Percentiles rank a stretch among this genome's conserved stretches.
Conservation (phyloP, 2,797 vertebrate species). For the Glyptemys insculpta region DNA sequence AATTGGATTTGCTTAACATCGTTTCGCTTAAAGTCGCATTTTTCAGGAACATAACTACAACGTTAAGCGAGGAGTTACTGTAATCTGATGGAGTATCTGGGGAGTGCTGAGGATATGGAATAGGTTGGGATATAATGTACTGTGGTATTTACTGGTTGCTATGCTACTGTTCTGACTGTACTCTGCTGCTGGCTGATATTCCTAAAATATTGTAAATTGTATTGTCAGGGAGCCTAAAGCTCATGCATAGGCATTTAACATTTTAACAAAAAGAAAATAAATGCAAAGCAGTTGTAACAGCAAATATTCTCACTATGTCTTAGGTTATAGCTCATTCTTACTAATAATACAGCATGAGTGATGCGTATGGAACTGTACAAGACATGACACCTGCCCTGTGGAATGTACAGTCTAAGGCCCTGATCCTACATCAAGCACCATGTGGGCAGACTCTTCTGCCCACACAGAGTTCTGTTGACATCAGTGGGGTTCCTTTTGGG, state of each 20-base stretch:
- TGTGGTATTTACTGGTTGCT: not conserved
- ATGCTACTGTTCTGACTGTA: not conserved
- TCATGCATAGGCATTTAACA: not conserved
- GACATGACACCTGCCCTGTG: not conserved
- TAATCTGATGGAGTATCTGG: no score
- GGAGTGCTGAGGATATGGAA: rapidly evolving
- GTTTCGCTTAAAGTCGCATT: no score
- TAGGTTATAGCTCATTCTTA: not conserved
- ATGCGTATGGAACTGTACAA: not conserved
- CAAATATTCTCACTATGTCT: not conserved
- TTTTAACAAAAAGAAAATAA: not conserved
- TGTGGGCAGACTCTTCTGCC: not conserved
- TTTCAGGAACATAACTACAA: no score
- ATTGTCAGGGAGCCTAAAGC: not conserved
- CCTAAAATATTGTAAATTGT: not conserved
- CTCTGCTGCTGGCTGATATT: no score
- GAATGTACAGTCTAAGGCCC: not conserved
- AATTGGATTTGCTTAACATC: no score
- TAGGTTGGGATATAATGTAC: not conserved
- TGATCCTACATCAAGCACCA: not conserved
- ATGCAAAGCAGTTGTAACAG: not conserved
- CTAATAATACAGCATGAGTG: rapidly evolving
- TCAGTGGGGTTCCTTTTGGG: no score
- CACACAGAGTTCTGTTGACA: not conserved
- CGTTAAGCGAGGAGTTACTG: no score